These are phyloP conservation scores for Chionis minor DNA, from an alignment of 2,113 vertebrate genomes.

Conservation along the genomic window DNA sequence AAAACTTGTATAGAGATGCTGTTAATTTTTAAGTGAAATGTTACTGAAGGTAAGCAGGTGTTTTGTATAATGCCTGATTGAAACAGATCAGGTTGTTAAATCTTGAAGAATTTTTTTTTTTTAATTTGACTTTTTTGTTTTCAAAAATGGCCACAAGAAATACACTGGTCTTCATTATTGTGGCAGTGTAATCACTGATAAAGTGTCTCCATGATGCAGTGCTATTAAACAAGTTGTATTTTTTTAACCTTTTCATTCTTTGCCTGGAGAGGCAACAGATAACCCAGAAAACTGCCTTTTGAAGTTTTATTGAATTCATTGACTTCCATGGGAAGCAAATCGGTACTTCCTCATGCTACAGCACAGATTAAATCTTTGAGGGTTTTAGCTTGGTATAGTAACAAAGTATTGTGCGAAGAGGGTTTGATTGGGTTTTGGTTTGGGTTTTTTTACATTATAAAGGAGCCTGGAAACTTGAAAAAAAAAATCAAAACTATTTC, in stretches of 20 bases:
- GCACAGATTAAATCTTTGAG: constrained; percentile 26
- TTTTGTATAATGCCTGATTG: not conserved
- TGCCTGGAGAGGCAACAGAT: constrained; percentile 17
- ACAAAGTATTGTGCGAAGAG: not conserved
- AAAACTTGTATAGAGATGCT: not conserved
- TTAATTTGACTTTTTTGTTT: no score
- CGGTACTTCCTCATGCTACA: not conserved
- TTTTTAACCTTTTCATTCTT: constrained; percentile 50
- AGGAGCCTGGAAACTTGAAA: not conserved
- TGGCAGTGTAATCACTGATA: not conserved
- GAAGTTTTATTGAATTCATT: constrained; percentile 48
- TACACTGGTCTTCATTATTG: not conserved
- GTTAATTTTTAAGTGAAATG: not conserved
- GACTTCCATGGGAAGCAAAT: constrained; percentile 24
- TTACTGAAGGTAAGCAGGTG: not conserved
- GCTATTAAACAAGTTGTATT: not conserved
- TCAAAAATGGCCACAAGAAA: no score
- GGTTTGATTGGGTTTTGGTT: not conserved
- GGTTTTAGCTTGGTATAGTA: not conserved
- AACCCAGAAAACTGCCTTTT: constrained; percentile 44
- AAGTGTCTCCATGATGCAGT: not conserved
- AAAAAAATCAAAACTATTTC: not conserved
- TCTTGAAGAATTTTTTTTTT: not conserved
- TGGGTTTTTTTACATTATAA: not conserved
- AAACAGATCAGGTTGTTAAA: not conserved